Base-by-base conservation (phyloP, 2,888 invertebrate species). In the Epiblema foenella region DNA sequence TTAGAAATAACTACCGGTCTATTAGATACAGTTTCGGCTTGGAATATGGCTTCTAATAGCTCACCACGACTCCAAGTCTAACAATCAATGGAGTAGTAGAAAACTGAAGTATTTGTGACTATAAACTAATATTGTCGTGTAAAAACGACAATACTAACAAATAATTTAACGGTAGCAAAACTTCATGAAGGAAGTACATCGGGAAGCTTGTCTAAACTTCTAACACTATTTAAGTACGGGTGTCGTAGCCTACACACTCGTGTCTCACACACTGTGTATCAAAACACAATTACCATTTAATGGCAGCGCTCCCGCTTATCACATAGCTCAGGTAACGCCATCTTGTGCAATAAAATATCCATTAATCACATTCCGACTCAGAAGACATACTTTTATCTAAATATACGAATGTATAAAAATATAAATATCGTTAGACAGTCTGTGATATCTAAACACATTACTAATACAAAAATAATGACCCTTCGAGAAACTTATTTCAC, bases 311-410 rank as follows among this genome's bases (percentile, higher is more conserved):
- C 76, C 83, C 83, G 77, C 85, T 81, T 80, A 85, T 77, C 76
- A 81, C 68, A 79, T 81, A 87, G 77, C 77, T 75, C 81, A 83
- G 79, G 85, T 85, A 82, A 75, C 82, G 82, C 91, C 91, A 89
- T 78, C 90, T 90, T 83, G 54, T 59, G 82, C 73, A 84, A 83
- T 72, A 73, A 79, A 82, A 83, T 56, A 46, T 64, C 52, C 37
- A 71, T 73, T 68, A 65, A 57, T 60, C 58, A 71, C 20, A 63
- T 42, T 64, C 69, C 74, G 74, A 75, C 5, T 33, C 33, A 33
- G 58, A 66, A 60, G 66, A 60, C 65, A 69, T 29, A 37, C 58
- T 68, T 49, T 18, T 58, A 51, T 60, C 59, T 71, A 59, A 46
- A 66, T 69, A 76, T 73, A 76, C 74, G 68, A 69, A 76, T 58